A percentile compares a stretch with the other conserved stretches of the same genome.
phyloP scores from a whole-genome alignment of 2,797 vertebrate species.

The Melanotaenia trifasciata region DNA sequence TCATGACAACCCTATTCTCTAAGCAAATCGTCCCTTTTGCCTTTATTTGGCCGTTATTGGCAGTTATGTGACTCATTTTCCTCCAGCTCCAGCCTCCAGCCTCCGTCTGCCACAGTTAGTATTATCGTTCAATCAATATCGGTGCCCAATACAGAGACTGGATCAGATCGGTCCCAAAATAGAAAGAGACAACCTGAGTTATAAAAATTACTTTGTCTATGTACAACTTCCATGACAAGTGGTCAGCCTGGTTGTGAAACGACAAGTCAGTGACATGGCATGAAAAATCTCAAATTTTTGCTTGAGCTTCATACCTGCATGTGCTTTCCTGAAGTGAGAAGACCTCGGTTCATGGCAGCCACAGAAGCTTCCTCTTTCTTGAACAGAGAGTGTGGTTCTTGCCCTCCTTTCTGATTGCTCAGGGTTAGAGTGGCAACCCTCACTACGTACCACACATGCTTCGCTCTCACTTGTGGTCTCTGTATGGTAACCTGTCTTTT shows the following conservation, averaged over 20 bases:
- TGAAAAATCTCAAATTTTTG: slow-evolving; percentile 52
- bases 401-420: slow-evolving; percentile 74
- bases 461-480: slow-evolving; percentile 81
- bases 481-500: slow-evolving; percentile 62
- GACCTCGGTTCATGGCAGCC: slow-evolving; percentile 81
- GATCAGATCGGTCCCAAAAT: no score
- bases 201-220: not conserved
- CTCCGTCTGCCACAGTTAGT: no score
- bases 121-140: no score
- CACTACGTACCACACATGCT: slow-evolving; percentile 62
- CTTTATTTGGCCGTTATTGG: no score
- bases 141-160: no score
- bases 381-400: slow-evolving; percentile 70
- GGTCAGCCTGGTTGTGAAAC: not conserved
- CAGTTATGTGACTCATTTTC: no score
- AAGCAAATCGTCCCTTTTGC: no score
- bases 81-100: no score
- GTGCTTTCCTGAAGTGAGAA: slow-evolving; percentile 83
- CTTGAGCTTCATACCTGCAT: slow-evolving; percentile 78
- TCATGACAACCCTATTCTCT: no score
- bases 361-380: slow-evolving; percentile 77
- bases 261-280: not conserved
- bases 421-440: slow-evolving; percentile 77
- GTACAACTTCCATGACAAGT: not conserved
- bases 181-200: not conserved